Conservation (phyloP, 2,113 vertebrate genomes). For the Sardina pilchardus region DNA sequence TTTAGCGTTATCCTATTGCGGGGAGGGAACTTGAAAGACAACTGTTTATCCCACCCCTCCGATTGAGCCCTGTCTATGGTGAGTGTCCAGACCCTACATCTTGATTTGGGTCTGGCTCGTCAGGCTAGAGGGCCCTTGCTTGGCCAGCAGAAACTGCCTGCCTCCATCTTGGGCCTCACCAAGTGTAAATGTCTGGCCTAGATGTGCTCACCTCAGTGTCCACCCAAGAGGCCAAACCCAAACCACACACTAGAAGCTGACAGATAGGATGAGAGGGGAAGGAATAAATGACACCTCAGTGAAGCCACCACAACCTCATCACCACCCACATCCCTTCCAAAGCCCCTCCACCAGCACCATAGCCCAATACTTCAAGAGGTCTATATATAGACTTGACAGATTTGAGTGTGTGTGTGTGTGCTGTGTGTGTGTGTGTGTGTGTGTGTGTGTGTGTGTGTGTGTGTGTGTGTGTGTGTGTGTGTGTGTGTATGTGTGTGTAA, state of each 20-base stretch:
- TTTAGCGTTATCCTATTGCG: too few species aligned
- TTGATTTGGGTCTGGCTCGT: too few species aligned
- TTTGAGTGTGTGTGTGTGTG: slow-evolving; percentile 38
- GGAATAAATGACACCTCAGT: not conserved
- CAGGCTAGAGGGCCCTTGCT: not conserved
- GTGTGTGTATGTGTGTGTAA: slow-evolving; percentile 23
- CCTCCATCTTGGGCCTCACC: not conserved
- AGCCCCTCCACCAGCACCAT: not conserved
- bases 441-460: slow-evolving; percentile 34
- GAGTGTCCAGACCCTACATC: not conserved
- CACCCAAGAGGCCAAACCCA: not conserved
- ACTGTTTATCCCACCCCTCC: too few species aligned
- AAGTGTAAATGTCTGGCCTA: not conserved
- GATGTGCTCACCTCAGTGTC: not conserved
- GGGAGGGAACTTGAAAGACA: too few species aligned
- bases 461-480: slow-evolving; percentile 39
- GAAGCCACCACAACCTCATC: not conserved
- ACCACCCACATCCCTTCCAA: not conserved
- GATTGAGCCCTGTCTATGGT: too few species aligned
- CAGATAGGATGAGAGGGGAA: not conserved
- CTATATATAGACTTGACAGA: slow-evolving; percentile 69
- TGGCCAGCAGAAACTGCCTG: not conserved
- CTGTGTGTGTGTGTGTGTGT: slow-evolving; percentile 21
- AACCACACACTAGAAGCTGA: not conserved
- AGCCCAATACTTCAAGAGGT: slow-evolving; percentile 34